phyloP scores from a whole-genome alignment of 2,888 invertebrate species.

The Terebella lapidaria region DNA sequence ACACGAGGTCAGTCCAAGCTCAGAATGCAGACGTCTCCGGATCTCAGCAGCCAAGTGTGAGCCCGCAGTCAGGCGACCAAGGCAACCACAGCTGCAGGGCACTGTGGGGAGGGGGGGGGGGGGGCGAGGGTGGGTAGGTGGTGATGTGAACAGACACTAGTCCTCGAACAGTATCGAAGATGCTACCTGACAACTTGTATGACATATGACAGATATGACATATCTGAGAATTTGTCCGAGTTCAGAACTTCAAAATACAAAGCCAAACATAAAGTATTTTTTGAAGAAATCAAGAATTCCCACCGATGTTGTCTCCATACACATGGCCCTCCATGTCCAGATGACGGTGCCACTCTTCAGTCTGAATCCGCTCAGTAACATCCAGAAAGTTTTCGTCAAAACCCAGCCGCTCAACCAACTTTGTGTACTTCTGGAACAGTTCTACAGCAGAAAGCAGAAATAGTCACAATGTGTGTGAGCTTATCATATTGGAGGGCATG shows the following conservation, averaged over 20 bases:
- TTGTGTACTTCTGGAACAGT: conserved; percentile 67
- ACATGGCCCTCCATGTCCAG: background rate
- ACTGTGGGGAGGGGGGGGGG: too few species aligned
- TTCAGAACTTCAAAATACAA: too few species aligned
- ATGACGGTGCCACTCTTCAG: background rate
- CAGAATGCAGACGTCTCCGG: conserved; percentile 64
- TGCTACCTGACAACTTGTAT: too few species aligned
- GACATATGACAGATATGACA: too few species aligned
- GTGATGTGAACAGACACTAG: too few species aligned
- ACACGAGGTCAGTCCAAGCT: conserved; percentile 72
- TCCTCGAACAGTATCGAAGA: too few species aligned
- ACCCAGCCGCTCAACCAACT: conserved; percentile 73
- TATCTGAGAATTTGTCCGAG: too few species aligned
- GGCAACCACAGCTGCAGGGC: conserved; percentile 75
- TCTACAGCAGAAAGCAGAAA: conserved; percentile 30
- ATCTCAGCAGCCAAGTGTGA: conserved; percentile 73
- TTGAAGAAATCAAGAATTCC: too few species aligned
- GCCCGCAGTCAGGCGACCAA: conserved; percentile 65
- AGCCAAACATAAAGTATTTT: too few species aligned
- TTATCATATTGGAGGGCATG: background rate
- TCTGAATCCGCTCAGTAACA: conserved; percentile 64
- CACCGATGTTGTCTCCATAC: conserved; percentile 52
- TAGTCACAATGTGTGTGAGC: background rate
- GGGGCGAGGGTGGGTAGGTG: too few species aligned
- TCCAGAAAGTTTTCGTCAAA: conserved; percentile 83